phyloP scores from a whole-genome alignment of 2,888 invertebrate species.

The Eupeodes luniger region DNA sequence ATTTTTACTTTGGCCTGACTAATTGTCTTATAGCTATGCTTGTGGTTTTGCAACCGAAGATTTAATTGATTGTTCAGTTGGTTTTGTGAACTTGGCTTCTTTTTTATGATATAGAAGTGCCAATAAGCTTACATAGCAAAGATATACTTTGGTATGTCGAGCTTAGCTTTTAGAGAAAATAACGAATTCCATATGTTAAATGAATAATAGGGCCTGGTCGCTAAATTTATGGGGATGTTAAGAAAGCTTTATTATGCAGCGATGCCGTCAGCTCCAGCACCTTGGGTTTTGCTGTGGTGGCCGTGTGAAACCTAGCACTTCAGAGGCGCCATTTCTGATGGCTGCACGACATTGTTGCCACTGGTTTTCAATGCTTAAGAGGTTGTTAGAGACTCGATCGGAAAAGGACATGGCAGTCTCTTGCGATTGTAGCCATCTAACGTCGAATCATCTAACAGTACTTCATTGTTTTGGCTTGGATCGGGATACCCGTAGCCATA shows the following conservation, averaged over 20 bases:
- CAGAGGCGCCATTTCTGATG: too few relatives aligned
- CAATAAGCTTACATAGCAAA: slow-evolving; percentile 1
- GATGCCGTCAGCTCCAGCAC: too few relatives aligned
- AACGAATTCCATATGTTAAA: neutral
- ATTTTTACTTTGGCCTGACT: slow-evolving; percentile 38
- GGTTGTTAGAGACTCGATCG: too few relatives aligned
- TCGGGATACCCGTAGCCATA: too few relatives aligned
- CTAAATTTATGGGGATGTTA: neutral
- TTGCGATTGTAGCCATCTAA: too few relatives aligned
- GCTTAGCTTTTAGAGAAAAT: neutral
- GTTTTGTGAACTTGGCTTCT: slow-evolving; percentile 15
- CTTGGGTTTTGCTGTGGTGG: too few relatives aligned
- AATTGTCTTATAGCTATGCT: slow-evolving; percentile 25
- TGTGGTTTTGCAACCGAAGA: slow-evolving; percentile 7
- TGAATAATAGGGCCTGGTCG: neutral
- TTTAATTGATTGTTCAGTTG: neutral
- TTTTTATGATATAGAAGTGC: neutral
- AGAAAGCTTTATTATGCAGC: neutral
- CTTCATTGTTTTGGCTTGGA: too few relatives aligned
- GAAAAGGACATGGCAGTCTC: too few relatives aligned
- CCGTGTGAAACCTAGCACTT: too few relatives aligned
- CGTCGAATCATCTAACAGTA: too few relatives aligned
- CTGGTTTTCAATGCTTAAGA: too few relatives aligned
- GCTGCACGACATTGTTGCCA: too few relatives aligned
- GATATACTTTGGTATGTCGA: neutral